Percentiles rank a stretch among this genome's conserved stretches.
phyloP scores from a whole-genome alignment of 2,797 vertebrate species.

The Alcedo quadribrachys region DNA sequence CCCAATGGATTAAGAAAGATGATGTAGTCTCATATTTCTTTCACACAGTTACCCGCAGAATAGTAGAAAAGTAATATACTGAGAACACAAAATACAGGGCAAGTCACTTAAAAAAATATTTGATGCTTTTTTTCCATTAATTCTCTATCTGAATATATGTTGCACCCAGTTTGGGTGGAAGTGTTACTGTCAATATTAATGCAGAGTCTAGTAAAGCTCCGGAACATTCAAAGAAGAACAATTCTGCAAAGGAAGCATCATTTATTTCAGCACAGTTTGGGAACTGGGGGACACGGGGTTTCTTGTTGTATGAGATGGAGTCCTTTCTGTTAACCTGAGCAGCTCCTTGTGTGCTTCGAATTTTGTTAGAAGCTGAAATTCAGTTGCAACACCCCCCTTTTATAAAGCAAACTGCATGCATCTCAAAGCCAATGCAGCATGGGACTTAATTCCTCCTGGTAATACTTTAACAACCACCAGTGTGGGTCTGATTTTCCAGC shows the following conservation, averaged over 20 bases:
- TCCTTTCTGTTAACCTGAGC: neutral
- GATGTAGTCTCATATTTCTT: neutral
- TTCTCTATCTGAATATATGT: neutral
- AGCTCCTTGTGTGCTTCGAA: neutral
- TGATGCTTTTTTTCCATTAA: neutral
- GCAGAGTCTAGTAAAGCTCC: neutral
- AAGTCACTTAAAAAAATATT: neutral
- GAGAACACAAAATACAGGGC: neutral
- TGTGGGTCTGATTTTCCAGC: neutral
- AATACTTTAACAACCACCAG: neutral
- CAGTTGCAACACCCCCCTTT: neutral
- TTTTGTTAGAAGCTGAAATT: neutral
- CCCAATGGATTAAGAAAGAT: neutral
- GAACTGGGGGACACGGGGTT: neutral
- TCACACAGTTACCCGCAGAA: neutral
- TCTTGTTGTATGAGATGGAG: neutral
- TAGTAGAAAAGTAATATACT: neutral
- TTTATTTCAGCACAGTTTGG: neutral
- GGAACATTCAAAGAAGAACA: neutral
- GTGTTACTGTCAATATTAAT: neutral
- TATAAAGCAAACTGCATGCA: neutral
- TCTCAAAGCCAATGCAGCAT: neutral
- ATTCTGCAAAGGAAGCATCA: neutral
- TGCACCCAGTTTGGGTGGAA: neutral
- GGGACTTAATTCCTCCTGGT: slow-evolving; percentile 31